These are phyloP conservation scores for Aleiodes leptofemur DNA, from an alignment of 2,888 invertebrate species.

Conservation along the genomic window DNA sequence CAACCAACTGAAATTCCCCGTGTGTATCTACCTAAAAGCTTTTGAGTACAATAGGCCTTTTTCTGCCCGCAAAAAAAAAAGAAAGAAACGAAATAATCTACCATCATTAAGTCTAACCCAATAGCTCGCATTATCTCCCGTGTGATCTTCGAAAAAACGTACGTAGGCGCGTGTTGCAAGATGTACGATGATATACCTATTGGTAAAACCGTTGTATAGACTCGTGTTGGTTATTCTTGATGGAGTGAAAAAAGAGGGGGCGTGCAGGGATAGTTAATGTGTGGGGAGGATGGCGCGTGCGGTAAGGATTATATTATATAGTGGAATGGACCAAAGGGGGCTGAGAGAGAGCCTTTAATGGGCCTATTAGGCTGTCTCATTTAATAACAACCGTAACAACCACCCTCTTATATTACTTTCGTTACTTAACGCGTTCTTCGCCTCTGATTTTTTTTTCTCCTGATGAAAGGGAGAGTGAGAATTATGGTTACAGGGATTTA, in stretches of 20 bases:
- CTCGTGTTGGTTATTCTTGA: slow-evolving; percentile 14
- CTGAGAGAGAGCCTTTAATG: slow-evolving; percentile 65
- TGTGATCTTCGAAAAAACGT: slow-evolving; percentile 39
- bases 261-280: slow-evolving; percentile 47
- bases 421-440: slow-evolving; percentile 51
- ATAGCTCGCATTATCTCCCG: slow-evolving; percentile 37
- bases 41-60: slow-evolving; percentile 1
- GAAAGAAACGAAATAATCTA: slow-evolving; percentile 1
- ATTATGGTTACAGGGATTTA: slow-evolving; percentile 50
- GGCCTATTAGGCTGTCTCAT: slow-evolving; percentile 76
- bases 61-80: slow-evolving; percentile 18
- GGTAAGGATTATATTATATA: slow-evolving; percentile 72
- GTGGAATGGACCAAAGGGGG: slow-evolving; percentile 66
- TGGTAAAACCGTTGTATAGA: slow-evolving; percentile 29
- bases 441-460: slow-evolving; percentile 71
- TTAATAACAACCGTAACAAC: slow-evolving; percentile 75
- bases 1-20: slow-evolving; percentile 24
- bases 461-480: slow-evolving; percentile 53
- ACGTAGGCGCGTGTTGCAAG: slow-evolving; percentile 43
- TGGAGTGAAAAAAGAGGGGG: slow-evolving; percentile 52
- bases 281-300: slow-evolving; percentile 63
- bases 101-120: slow-evolving; percentile 39
- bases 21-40: slow-evolving; percentile 4
- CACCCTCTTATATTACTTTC: slow-evolving; percentile 73
- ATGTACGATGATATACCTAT: slow-evolving; percentile 43